phyloP scores from a whole-genome alignment of 2,797 vertebrate species.

The Siniperca undulata region DNA sequence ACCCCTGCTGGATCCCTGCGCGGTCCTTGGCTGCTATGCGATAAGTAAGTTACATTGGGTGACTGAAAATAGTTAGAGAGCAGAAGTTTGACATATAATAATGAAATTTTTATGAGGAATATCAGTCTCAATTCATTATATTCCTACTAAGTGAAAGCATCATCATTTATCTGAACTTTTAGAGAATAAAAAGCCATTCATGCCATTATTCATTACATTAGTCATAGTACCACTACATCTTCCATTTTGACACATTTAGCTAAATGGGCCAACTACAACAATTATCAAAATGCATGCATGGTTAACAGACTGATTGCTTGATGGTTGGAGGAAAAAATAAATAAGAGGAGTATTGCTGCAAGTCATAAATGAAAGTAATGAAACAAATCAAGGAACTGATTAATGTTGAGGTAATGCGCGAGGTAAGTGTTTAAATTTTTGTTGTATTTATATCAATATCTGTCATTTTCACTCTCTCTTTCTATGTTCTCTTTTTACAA shows the following conservation, averaged over 20 bases:
- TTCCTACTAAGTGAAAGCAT: background rate
- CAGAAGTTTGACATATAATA: background rate
- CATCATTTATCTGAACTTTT: conserved; percentile 1
- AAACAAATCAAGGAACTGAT: background rate
- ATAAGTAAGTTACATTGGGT: background rate
- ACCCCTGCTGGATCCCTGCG: background rate
- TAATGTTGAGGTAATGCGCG: background rate
- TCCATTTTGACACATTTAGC: conserved; percentile 2
- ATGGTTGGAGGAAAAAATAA: background rate
- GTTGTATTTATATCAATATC: background rate
- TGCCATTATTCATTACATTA: background rate
- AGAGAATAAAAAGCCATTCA: background rate
- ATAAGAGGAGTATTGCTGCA: background rate
- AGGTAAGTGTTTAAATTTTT: background rate
- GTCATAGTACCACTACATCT: background rate
- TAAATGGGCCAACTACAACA: background rate
- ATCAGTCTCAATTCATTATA: background rate
- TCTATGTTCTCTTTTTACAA: background rate
- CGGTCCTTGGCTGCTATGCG: background rate
- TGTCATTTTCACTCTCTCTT: background rate
- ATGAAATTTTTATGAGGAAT: background rate
- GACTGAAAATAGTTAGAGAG: background rate
- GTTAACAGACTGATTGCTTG: background rate
- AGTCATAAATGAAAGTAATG: background rate
- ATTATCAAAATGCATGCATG: background rate